A percentile compares a stretch with the other conserved stretches of the same genome.
Conservation (phyloP, 2,797 vertebrate genomes). For the Thalassophryne amazonica region DNA sequence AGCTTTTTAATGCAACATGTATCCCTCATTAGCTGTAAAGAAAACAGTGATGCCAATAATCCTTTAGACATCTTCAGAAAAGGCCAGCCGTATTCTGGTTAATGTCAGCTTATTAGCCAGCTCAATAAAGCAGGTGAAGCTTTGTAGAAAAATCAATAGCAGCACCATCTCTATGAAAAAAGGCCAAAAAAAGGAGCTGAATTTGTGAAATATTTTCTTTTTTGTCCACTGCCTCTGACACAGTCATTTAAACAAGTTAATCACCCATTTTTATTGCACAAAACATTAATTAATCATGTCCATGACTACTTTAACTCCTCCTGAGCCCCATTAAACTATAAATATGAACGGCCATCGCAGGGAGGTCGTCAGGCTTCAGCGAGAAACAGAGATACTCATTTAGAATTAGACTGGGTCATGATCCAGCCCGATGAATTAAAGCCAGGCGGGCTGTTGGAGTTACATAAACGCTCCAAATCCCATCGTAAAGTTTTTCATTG, state of each 20-base stretch:
- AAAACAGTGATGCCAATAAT: not conserved
- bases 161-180: conserved; percentile 2
- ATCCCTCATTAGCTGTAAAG: not conserved
- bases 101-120: conserved; percentile 17
- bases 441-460: conserved; percentile 5
- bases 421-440: conserved; percentile 27
- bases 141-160: conserved; percentile 17
- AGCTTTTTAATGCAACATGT: not conserved
- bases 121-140: conserved; percentile 15
- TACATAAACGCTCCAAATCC: conserved; percentile 16
- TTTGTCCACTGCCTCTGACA: conserved; percentile 8
- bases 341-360: conserved; percentile 10
- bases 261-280: conserved; percentile 39
- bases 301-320: conserved; percentile 29
- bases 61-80: conserved; percentile 1
- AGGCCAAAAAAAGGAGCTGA: not conserved
- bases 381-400: conserved; percentile 33
- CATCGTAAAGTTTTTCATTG: not conserved
- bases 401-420: conserved; percentile 50
- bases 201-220: conserved; percentile 24
- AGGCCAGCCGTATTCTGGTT: not conserved
- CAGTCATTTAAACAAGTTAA: conserved; percentile 47
- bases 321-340: conserved; percentile 38
- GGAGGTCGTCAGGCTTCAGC: conserved; percentile 10
- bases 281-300: conserved; percentile 56